Conservation (phyloP, 1,140 invertebrate genomes). For the Lysiphlebus fabarum region DNA sequence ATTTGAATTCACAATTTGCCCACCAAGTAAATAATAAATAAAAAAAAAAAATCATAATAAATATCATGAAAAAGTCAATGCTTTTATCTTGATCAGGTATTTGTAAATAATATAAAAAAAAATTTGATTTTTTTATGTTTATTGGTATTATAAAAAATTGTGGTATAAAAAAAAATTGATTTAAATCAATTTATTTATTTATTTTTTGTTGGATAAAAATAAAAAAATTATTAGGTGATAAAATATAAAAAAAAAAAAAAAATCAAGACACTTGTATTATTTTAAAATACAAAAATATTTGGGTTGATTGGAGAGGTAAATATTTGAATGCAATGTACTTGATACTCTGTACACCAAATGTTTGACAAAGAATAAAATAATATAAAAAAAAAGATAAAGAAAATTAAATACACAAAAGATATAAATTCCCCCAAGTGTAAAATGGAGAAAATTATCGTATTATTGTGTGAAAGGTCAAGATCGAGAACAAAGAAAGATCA, state of each 20-base stretch:
- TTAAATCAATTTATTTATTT: no score
- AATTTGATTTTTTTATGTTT: no score
- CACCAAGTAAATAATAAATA: no score
- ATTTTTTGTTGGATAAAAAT: no score
- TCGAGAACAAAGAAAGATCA: conserved; percentile 28
- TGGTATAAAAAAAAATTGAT: no score
- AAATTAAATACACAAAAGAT: background rate
- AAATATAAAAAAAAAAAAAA: background rate
- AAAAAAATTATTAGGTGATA: no score
- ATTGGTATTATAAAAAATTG: no score
- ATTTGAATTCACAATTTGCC: conserved; percentile 7
- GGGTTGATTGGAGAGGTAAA: conserved; percentile 8
- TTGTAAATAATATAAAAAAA: no score
- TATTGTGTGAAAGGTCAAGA: conserved; percentile 29
- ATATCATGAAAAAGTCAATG: no score
- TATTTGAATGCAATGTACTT: conserved; percentile 21
- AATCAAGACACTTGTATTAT: no score
- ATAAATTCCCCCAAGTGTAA: background rate
- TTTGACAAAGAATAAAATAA: background rate
- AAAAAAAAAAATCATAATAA: no score
- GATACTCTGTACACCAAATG: background rate
- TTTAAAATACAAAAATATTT: conserved; percentile 10
- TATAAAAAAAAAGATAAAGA: conserved; percentile 9
- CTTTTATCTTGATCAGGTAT: no score
- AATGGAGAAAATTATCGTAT: conserved; percentile 20